Percentiles rank a stretch among this genome's conserved stretches.
Evolutionary conservation across 2,888 invertebrate genomes (phyloP).

Genomic region (Acronicta aceris): DNA sequence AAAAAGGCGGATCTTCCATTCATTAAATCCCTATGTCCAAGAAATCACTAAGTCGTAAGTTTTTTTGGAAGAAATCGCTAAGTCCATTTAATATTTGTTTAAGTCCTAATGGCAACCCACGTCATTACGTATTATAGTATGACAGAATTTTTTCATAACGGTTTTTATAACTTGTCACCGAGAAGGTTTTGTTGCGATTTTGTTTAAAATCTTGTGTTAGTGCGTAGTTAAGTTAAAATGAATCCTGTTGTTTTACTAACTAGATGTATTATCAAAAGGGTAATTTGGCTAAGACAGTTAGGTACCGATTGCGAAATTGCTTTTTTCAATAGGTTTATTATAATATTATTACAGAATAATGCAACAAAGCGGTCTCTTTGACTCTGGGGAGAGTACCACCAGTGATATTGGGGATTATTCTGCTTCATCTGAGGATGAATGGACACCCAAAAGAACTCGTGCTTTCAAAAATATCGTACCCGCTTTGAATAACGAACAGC

Average conservation of each 20-base stretch:
- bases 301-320: no score
- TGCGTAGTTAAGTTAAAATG: no score
- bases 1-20: not conserved
- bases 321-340: no score
- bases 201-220: not conserved
- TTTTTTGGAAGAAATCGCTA: no score
- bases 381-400: not conserved
- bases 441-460: constrained; percentile 2
- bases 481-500: no score
- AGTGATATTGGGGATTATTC: constrained; percentile 2
- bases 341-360: no score
- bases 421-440: constrained; percentile 2
- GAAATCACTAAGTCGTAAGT: constrained; percentile 1
- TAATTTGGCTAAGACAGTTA: no score
- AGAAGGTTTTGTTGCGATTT: constrained; percentile 2
- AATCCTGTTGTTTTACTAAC: no score
- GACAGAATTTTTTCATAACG: constrained; percentile 2
- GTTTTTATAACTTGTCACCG: not conserved
- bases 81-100: not conserved
- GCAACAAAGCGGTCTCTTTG: no score
- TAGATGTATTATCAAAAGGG: no score
- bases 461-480: not conserved
- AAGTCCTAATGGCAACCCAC: constrained; percentile 2
- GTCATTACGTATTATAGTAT: not conserved
- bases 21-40: constrained; percentile 1